Percentiles rank a stretch among this genome's conserved stretches.
phyloP scores from a whole-genome alignment of 1,140 invertebrate genomes.

The Drosophila asahinai region DNA sequence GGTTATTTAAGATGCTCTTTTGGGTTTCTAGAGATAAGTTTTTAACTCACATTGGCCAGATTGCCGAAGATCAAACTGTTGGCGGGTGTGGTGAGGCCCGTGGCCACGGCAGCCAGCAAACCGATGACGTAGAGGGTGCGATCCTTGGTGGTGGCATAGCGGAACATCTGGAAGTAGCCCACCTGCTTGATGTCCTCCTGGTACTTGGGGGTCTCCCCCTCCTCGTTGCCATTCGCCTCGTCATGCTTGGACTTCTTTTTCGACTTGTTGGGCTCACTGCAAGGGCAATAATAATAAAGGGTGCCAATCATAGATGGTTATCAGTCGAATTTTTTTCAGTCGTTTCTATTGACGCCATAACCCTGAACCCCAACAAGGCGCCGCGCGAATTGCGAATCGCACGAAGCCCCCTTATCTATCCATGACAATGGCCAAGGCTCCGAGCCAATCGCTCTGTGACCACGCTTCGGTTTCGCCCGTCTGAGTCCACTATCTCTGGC shows the following conservation, averaged over 20 bases:
- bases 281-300: slow-evolving; percentile 39
- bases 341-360: slow-evolving; percentile 25
- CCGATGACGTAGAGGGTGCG: slow-evolving; percentile 87
- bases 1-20: neutral
- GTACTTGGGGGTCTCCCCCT: slow-evolving; percentile 39
- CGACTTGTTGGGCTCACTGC: slow-evolving; percentile 63
- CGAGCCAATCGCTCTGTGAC: slow-evolving; percentile 2
- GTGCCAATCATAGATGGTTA: slow-evolving; percentile 22
- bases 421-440: slow-evolving; percentile 17
- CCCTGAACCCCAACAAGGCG: slow-evolving; percentile 15
- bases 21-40: slow-evolving; percentile 19
- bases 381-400: slow-evolving; percentile 5
- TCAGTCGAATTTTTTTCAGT: slow-evolving; percentile 4
- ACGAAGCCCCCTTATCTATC: slow-evolving; percentile 17
- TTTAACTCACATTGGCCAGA: slow-evolving; percentile 86
- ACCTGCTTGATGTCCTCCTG: slow-evolving; percentile 68
- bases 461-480: slow-evolving; percentile 4
- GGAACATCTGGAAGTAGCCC: slow-evolving; percentile 66
- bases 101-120: slow-evolving; percentile 86
- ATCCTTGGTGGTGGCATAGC: slow-evolving; percentile 85
- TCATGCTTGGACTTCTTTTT: slow-evolving; percentile 68
- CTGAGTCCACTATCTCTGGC: slow-evolving; percentile 12
- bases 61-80: slow-evolving; percentile 90
- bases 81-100: slow-evolving; percentile 88
- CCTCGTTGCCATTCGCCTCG: slow-evolving; percentile 10